Base-by-base conservation (phyloP, 2,797 vertebrate genomes). In the Cryptoprocta ferox region DNA sequence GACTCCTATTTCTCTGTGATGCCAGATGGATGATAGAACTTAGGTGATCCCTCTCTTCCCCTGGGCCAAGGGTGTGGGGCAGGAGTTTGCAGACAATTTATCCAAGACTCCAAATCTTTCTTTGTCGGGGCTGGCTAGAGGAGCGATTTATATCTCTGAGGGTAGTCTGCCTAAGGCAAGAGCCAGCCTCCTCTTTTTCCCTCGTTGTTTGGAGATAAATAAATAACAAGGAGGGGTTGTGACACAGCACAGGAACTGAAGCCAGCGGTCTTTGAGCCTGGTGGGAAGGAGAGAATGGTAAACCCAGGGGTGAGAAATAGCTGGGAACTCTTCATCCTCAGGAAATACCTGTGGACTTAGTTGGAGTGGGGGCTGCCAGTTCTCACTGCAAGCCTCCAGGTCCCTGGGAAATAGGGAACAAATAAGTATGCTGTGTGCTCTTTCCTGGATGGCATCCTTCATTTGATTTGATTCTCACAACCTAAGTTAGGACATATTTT, bases 71-170 rank as follows among this genome's bases (percentile, higher is more conserved):
- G 63, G 94, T 87, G 45, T 82, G n/a, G 88, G 81, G 39, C 11
- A 85, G 45, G 75, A 83, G 61, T 71, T 37, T 78, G 53, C 56
- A 37, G 92, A 63, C 83, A 45, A 61, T 87, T 96, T 19, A 93
- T 95, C 97, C 92, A 66, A 73, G 78, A 82, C 89, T 97, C 80
- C 86, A 68, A 78, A 88, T 97, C 96, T 92, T 96, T 97, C 76
- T 89, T 98, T 78, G 94, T 93, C 89, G 89, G 89, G 82, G 10
- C 89, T 97, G 93, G 50, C 87, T 79, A 65, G 93, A 92, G 45
- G 89, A 71, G 73, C 39, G 19, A 89, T 96, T 97, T 86, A 37
- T 76, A 89, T 95, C 95, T 59, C 37, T 91, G 48, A 85, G 85
- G 83, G 75, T 78, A 93, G 92, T 88, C 88, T 89, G 90, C 96